Evolutionary conservation across 2,113 vertebrate genomes (phyloP).

Genomic region (Alligator sinensis): DNA sequence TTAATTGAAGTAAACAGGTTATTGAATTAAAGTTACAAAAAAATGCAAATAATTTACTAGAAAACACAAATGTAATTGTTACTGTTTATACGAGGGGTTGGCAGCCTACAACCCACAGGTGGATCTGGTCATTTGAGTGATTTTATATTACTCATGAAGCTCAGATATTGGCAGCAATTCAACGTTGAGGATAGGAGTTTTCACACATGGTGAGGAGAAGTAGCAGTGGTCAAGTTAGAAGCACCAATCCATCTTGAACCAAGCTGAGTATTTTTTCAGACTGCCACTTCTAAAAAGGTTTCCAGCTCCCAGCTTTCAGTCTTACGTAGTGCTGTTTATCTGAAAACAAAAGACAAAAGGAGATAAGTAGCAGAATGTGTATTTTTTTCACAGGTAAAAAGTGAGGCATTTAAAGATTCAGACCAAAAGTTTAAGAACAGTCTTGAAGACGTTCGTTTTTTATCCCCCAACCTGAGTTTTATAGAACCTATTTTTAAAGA

Average conservation of each 20-base stretch:
- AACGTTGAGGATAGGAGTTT: no score
- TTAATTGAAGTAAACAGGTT: no score
- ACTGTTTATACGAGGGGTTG: background rate
- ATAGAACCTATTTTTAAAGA: background rate
- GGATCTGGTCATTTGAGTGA: no score
- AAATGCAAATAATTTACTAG: background rate
- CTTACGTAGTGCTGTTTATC: background rate
- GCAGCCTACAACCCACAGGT: no score
- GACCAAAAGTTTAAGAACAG: background rate
- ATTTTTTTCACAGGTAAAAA: background rate
- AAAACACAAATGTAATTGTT: background rate
- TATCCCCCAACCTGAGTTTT: background rate
- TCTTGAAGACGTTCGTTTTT: background rate
- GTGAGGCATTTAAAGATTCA: background rate
- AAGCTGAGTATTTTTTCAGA: no score
- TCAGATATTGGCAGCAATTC: no score
- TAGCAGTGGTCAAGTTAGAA: no score
- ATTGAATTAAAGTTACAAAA: background rate
- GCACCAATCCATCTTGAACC: no score
- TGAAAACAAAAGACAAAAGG: background rate
- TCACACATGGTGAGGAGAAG: no score
- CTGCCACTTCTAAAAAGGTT: no score
- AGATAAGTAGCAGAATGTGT: background rate
- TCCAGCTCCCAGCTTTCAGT: background rate
- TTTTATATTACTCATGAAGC: no score